Evolutionary conservation across 2,888 invertebrate species (phyloP), one percentile per base, ranked within the genome.

Genomic region (Lagria hirta): DNA sequence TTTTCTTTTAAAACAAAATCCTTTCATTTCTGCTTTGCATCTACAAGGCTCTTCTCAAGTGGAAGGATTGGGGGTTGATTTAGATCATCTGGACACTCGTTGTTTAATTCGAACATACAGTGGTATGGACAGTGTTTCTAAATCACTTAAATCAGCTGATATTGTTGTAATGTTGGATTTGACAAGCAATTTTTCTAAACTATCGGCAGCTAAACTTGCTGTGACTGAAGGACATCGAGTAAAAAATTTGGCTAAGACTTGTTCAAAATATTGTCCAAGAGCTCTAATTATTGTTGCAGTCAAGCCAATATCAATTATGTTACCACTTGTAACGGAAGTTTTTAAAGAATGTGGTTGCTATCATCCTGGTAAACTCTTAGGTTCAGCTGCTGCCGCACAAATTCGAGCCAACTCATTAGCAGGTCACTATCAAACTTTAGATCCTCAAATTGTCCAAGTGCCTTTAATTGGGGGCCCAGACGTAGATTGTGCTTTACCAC

Each of bases 401-500:
- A 65, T 82, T 4, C 71, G 81, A 57, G 75, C 83, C 0, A 81
- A 81, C 61, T 75, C 81, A 11, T 76, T 83, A 56, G 72, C 82
- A 24, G 79, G 81, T 10, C 76, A 79, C 51, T 75, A 76, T 14
- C 66, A 79, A 72, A 74, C 73, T 24, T 57, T 81, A 38, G 77
- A 81, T 59, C 81, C 82, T 1, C 59, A 71, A 20, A 67, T 74
- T 41, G 77, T 82, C 3, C 75, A 77, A 55, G 76, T 81, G n/a
- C 83, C 84, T 1, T 75, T 85, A 2, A 42, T 72, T 15, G 84
- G 84, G 30, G 84, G 84, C 5, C 83, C 83, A 64, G 79, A 83
- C 48, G 76, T 79, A 12, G 75, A 79, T 44, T 79, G 81, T 20
- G 78, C 82, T 45, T 75, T 84, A 34, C 84, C 84, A 1, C 65